Evolutionary conservation across 2,888 invertebrate species (phyloP), one percentile per base, ranked within the genome.

Genomic region (Synergus gifuensis): DNA sequence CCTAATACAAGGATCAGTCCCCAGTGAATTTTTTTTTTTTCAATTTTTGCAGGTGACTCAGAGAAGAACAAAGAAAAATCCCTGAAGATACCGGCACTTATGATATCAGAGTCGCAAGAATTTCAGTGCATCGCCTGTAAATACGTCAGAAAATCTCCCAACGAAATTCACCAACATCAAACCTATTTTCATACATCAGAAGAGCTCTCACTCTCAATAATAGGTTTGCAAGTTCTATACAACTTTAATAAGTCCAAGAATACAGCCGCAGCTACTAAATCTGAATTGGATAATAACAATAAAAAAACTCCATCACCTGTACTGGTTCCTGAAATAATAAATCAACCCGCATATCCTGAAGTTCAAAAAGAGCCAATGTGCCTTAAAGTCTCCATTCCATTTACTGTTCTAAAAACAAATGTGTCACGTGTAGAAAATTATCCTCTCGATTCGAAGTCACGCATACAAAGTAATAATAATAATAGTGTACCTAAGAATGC

Each of bases 101-200:
- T 14, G n/a, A 5, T 58, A 18, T 1, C 28, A 28, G 18, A 58
- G 14, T 7, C 28, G 22, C 8, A 4, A 36, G 54, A 44, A 40
- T 88, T 84, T 76, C 86, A 88, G 60, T 90, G 90, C 78, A 83
- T 88, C 14, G 86, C 89, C 58, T 90, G 90, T 80, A 84, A 87
- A 22, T 77, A 83, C 12, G 49, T 81, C 22, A 86, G 82, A 63
- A 49, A 64, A 12, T 87, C 88, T n/a, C 54, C 88, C 9, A 77
- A 76, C 1, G 86, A 88, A 46, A 83, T 90, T 14, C 89, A 90
- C 76, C 82, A 85, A 76, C 90, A 90, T 83, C 88, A 90, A 67
- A 86, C 86, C 0, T 85, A 84, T 46, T 78, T 79, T 64, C 90
- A 90, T 67, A 88, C 87, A 5, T 58, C 83, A 11, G 87, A 89